A percentile compares a stretch with the other conserved stretches of the same genome.
Evolutionary conservation across 2,888 invertebrate genomes (phyloP).

Genomic region (Limnephilus marmoratus): DNA sequence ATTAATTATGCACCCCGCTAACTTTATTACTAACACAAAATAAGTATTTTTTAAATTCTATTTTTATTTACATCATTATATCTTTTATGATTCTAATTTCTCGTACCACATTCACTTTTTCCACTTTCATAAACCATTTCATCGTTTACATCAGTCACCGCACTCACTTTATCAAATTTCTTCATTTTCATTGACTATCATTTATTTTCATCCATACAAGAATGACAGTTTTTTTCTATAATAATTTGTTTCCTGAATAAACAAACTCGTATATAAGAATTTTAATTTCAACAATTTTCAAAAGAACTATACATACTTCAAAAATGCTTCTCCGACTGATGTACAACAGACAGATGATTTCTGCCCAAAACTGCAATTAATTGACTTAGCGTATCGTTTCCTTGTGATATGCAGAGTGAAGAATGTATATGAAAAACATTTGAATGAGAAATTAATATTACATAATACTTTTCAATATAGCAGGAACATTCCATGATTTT

Average conservation of each 20-base stretch:
- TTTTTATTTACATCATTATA: not conserved
- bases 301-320: not conserved
- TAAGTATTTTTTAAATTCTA: not conserved
- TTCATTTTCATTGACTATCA: not conserved
- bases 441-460: not conserved
- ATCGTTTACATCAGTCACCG: not conserved
- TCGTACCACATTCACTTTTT: not conserved
- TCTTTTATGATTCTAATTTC: not conserved
- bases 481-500: not conserved
- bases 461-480: not conserved
- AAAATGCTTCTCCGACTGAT: not conserved
- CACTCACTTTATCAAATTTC: not conserved
- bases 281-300: not conserved
- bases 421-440: not conserved
- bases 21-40: constrained; percentile 15
- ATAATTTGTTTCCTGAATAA: not conserved
- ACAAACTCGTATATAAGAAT: not conserved
- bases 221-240: not conserved
- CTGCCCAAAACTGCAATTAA: not conserved
- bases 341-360: not conserved
- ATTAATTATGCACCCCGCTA: not conserved
- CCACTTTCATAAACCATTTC: not conserved
- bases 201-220: not conserved
- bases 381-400: not conserved
- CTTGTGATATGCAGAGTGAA: not conserved